These are phyloP conservation scores for Zaprionus inermis DNA, from an alignment of 1,140 invertebrate genomes.

Conservation along the genomic window DNA sequence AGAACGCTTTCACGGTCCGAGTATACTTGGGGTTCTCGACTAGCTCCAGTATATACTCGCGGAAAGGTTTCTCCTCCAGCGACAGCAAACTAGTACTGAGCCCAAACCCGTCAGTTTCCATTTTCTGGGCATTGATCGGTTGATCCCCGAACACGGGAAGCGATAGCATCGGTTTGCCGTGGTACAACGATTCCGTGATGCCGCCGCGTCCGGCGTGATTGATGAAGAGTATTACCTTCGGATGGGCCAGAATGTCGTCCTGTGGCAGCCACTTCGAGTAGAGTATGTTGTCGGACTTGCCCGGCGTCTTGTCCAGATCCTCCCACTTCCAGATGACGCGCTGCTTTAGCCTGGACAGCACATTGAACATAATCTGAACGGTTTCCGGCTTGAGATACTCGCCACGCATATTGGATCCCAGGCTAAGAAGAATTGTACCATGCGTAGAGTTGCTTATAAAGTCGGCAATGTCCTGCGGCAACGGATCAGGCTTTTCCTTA, in stretches of 20 bases:
- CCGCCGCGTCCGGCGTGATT: constrained; percentile 88
- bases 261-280: constrained; percentile 87
- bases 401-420: constrained; percentile 85
- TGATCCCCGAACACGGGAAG: constrained; percentile 84
- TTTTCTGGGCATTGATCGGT: constrained; percentile 45
- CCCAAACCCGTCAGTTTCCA: constrained; percentile 54
- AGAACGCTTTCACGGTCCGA: constrained; percentile 36
- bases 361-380: constrained; percentile 83
- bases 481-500: constrained; percentile 56
- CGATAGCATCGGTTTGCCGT: constrained; percentile 85
- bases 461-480: constrained; percentile 58
- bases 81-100: constrained; percentile 72
- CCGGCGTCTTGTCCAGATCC: constrained; percentile 59
- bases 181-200: constrained; percentile 84
- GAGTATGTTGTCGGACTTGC: constrained; percentile 85
- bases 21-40: constrained; percentile 56
- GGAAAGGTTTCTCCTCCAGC: constrained; percentile 84
- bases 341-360: constrained; percentile 83
- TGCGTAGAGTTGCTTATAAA: constrained; percentile 55
- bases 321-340: constrained; percentile 86
- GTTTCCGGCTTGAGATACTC: constrained; percentile 79
- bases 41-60: constrained; percentile 37
- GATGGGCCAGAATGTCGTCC: constrained; percentile 85
- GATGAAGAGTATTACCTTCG: constrained; percentile 88
- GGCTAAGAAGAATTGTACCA: constrained; percentile 86